Percentiles rank a stretch among this genome's conserved stretches.
These are phyloP conservation scores for Gobius niger DNA, from an alignment of 2,113 vertebrate species.

Conservation along the genomic window DNA sequence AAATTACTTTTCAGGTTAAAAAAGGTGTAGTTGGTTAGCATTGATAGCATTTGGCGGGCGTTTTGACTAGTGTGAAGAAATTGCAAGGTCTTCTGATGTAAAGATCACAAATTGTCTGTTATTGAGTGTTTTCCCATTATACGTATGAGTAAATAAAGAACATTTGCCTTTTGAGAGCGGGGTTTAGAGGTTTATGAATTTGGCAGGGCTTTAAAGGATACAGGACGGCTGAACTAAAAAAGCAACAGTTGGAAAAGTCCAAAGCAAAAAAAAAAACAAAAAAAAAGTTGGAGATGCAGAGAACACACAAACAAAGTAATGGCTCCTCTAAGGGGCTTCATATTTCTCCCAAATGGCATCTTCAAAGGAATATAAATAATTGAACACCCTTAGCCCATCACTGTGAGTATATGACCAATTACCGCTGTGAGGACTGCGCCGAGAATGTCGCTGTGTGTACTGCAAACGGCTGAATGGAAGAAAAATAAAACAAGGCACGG, in stretches of 20 bases:
- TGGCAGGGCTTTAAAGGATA: conserved; percentile 12
- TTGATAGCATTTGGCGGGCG: background rate
- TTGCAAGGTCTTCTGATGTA: background rate
- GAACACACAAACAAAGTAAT: conserved; percentile 63
- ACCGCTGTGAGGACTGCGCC: conserved; percentile 45
- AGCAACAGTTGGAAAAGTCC: conserved; percentile 10
- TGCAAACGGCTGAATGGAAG: conserved; percentile 22
- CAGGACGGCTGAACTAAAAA: conserved; percentile 10
- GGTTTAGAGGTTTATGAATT: background rate
- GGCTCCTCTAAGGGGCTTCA: conserved; percentile 71
- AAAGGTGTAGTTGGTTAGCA: background rate
- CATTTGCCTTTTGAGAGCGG: background rate
- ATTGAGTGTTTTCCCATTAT: background rate
- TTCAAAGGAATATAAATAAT: conserved; percentile 87
- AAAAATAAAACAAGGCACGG: conserved; percentile 10
- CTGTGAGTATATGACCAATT: conserved; percentile 63
- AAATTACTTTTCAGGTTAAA: conserved; percentile 1
- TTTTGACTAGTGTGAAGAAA: background rate
- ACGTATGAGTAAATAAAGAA: background rate
- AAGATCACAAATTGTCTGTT: background rate
- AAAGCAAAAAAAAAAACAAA: background rate
- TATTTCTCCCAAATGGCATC: conserved; percentile 70
- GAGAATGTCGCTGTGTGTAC: conserved; percentile 40
- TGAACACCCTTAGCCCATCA: conserved; percentile 73
- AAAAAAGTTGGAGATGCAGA: background rate